Conservation (phyloP, 2,888 invertebrate genomes). For the Drosophila mulleri region DNA sequence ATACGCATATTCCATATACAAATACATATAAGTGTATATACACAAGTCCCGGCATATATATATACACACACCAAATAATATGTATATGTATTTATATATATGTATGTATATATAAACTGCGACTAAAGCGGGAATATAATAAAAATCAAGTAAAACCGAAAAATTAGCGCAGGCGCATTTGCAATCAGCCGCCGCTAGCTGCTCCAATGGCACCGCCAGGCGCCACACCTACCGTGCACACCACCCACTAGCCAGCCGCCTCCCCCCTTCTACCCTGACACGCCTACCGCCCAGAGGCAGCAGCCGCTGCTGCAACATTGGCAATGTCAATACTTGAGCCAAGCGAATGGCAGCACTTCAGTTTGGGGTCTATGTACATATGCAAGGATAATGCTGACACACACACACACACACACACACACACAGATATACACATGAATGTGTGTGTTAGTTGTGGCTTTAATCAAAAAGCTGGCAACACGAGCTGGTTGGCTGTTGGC, state of each 20-base stretch:
- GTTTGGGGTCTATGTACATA: conserved; percentile 41
- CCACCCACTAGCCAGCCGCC: too few relatives aligned
- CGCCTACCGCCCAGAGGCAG: conserved; percentile 1
- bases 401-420: conserved; percentile 31
- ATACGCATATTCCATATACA: too few relatives aligned
- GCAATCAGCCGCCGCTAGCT: background rate
- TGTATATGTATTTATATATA: too few relatives aligned
- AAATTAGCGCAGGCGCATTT: conserved; percentile 74
- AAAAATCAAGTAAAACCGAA: conserved; percentile 62
- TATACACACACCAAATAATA: background rate
- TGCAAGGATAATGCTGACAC: conserved; percentile 63
- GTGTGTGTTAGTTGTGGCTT: conserved; percentile 34
- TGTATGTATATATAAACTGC: conserved; percentile 9
- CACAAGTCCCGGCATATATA: too few relatives aligned
- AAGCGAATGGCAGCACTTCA: conserved; percentile 76
- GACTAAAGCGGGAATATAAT: conserved; percentile 27
- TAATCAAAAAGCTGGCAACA: conserved; percentile 56
- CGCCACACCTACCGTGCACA: conserved; percentile 3
- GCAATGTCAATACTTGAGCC: conserved; percentile 71
- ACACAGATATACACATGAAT: conserved; percentile 12
- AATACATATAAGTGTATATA: too few relatives aligned
- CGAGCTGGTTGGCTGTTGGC: conserved; percentile 63
- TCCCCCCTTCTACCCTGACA: background rate
- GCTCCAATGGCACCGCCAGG: conserved; percentile 76
- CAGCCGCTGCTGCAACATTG: conserved; percentile 21